Evolutionary conservation across 1,140 invertebrate species (phyloP).

Genomic region (Leptinotarsa defecta): DNA sequence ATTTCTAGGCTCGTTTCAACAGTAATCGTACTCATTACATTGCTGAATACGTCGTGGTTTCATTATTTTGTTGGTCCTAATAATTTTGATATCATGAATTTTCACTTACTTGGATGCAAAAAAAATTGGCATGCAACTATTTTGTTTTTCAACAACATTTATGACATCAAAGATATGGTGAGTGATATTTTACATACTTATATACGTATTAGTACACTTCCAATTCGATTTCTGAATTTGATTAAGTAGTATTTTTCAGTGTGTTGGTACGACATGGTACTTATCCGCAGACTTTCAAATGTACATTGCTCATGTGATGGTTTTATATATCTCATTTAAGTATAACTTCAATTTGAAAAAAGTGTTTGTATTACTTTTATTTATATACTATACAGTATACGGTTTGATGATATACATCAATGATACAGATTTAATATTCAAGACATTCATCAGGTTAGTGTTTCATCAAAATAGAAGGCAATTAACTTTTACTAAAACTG

Average conservation of each 20-base stretch:
- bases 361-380: not conserved
- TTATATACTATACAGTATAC: not conserved
- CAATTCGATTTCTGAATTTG: too few species aligned
- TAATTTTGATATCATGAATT: too few species aligned
- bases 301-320: not conserved
- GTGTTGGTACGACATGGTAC: not conserved
- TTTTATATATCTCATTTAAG: conserved; percentile 1
- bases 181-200: too few species aligned
- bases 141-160: too few species aligned
- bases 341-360: not conserved
- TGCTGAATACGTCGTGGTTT: too few species aligned
- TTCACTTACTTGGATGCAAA: too few species aligned
- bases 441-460: not conserved
- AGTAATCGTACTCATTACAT: too few species aligned
- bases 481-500: not conserved
- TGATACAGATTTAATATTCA: not conserved
- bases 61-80: too few species aligned
- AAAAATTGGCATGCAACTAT: too few species aligned
- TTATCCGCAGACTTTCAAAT: conserved; percentile 9
- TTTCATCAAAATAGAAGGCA: not conserved
- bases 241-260: not conserved
- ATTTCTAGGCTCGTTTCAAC: too few species aligned
- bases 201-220: too few species aligned
- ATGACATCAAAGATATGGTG: too few species aligned
- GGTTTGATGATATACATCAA: not conserved